Percentiles rank a stretch among this genome's conserved stretches.
Conservation (phyloP, 2,113 vertebrate species). For the Asarcornis scutulata region DNA sequence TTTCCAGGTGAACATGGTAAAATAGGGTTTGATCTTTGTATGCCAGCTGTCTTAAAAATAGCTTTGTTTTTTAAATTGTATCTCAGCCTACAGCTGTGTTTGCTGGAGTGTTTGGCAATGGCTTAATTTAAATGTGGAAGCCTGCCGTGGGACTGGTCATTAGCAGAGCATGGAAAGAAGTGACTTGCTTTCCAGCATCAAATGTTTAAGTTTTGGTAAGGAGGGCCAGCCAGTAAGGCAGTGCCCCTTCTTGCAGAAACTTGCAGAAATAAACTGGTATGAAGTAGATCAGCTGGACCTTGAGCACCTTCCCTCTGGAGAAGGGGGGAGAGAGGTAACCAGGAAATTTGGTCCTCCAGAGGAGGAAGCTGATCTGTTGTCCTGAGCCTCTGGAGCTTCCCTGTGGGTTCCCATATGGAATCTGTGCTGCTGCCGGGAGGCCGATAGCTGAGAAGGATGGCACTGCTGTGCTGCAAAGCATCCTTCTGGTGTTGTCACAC, state of each 20-base stretch:
- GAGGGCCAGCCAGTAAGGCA: not conserved
- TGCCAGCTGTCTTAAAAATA: not conserved
- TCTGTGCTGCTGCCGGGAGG: not conserved
- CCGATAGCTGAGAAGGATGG: constrained; percentile 23
- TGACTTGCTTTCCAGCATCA: constrained; percentile 18
- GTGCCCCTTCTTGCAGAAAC: not conserved
- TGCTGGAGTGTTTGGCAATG: not conserved
- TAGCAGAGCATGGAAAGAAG: constrained; percentile 19
- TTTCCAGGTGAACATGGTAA: not conserved
- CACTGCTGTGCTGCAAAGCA: not conserved
- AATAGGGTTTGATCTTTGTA: not conserved
- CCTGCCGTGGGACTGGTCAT: not conserved
- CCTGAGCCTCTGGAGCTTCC: constrained; percentile 24
- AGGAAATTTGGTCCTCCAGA: not conserved
- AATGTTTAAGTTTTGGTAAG: constrained; percentile 1
- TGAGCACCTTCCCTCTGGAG: not conserved
- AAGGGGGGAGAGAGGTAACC: not conserved
- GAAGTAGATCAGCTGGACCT: not conserved
- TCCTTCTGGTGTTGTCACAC: not conserved
- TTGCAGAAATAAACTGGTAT: not conserved
- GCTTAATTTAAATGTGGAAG: not conserved
- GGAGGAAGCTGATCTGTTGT: not conserved
- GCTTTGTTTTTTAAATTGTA: not conserved
- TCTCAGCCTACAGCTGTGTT: not conserved
- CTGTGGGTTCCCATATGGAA: not conserved